Evolutionary conservation across 2,113 vertebrate species (phyloP).

Genomic region (Anarhynchus alexandrinus): DNA sequence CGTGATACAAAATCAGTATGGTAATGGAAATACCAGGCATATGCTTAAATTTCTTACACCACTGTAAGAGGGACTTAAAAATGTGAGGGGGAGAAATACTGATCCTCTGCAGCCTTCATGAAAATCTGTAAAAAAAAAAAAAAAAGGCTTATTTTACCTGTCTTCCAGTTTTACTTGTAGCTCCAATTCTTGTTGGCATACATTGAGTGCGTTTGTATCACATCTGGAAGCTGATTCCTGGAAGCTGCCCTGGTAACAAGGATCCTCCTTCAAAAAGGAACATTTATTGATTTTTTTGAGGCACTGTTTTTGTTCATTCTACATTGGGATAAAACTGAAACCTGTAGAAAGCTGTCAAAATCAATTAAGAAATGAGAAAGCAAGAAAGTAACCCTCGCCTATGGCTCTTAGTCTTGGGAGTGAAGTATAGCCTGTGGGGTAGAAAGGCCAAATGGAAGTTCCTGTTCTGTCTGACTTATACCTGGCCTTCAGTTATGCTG

Average conservation of each 20-base stretch:
- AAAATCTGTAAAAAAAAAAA: neutral
- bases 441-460: neutral
- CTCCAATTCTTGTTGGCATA: neutral
- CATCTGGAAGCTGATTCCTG: neutral
- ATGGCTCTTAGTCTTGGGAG: accelerated
- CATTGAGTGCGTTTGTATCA: neutral
- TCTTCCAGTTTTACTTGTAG: neutral
- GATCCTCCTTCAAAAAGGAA: neutral
- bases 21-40: neutral
- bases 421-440: neutral
- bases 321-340: neutral
- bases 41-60: neutral
- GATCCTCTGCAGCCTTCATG: neutral
- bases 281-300: neutral
- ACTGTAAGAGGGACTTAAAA: neutral
- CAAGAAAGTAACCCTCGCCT: neutral
- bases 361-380: neutral
- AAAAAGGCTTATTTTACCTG: neutral
- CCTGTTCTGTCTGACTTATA: neutral
- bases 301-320: neutral
- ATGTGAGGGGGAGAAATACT: accelerated
- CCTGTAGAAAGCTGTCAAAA: neutral
- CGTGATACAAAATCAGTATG: neutral
- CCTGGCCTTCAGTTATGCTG: neutral
- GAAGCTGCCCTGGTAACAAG: neutral